phyloP scores from a whole-genome alignment of 2,113 vertebrate species.

The Lamprotornis superbus region DNA sequence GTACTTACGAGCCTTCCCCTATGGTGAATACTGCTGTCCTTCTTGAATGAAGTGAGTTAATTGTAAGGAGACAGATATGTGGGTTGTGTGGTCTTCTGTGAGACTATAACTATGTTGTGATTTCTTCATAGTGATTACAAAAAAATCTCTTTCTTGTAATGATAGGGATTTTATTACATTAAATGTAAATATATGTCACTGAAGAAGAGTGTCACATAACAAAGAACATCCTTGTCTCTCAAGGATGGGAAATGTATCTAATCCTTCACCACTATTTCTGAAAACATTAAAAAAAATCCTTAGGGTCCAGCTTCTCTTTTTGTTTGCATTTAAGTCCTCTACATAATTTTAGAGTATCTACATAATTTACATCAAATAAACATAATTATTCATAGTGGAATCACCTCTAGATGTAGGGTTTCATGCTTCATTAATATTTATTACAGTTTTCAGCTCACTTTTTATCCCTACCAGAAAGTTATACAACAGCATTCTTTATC shows the following conservation, averaged over 20 bases:
- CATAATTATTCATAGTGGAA: background rate
- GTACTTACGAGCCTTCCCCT: background rate
- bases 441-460: background rate
- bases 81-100: background rate
- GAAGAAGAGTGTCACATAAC: background rate
- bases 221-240: background rate
- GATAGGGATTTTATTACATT: background rate
- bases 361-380: background rate
- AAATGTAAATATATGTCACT: background rate
- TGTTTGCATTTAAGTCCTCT: background rate
- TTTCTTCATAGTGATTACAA: background rate
- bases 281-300: background rate
- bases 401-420: background rate
- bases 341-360: background rate
- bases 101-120: background rate
- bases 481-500: background rate
- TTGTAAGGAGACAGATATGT: background rate
- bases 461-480: background rate
- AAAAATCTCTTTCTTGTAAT: background rate
- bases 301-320: background rate
- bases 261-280: background rate
- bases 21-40: background rate
- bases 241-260: background rate
- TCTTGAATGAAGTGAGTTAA: background rate
- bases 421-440: constrained; percentile 11